Conservation (phyloP, 2,888 invertebrate species). For the Podotricha telesiphe region DNA sequence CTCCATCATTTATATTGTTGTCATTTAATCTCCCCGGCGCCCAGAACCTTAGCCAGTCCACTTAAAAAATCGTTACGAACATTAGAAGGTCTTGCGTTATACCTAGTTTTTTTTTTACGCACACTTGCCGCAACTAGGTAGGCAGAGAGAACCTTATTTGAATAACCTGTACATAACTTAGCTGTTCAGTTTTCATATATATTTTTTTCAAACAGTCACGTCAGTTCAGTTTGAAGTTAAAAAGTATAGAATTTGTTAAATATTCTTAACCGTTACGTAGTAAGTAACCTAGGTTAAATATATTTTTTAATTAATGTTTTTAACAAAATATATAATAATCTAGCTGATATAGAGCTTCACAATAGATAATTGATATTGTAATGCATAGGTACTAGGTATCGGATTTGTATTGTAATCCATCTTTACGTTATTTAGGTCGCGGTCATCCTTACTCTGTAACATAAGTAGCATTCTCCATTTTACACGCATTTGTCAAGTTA, state of each 20-base stretch:
- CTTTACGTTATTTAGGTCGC: constrained; percentile 33
- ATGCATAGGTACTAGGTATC: constrained; percentile 33
- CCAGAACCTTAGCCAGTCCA: constrained; percentile 36
- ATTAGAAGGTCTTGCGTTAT: constrained; percentile 27
- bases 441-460: constrained; percentile 32
- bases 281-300: no score
- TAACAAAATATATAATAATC: no score
- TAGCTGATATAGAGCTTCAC: neutral
- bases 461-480: constrained; percentile 1
- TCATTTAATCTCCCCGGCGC: constrained; percentile 63
- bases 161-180: no score
- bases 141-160: no score
- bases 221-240: no score
- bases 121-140: no score
- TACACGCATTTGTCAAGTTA: neutral
- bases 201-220: no score
- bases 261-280: no score
- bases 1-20: constrained; percentile 71
- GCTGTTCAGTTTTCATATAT: no score
- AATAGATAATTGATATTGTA: constrained; percentile 29
- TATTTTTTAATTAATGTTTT: no score
- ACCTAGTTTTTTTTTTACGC: neutral
- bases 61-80: constrained; percentile 43
- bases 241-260: no score
- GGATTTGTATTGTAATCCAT: constrained; percentile 32